Percentiles rank a stretch among this genome's conserved stretches.
Conservation (phyloP, 2,888 invertebrate species). For the Gasteruption jaculator region DNA sequence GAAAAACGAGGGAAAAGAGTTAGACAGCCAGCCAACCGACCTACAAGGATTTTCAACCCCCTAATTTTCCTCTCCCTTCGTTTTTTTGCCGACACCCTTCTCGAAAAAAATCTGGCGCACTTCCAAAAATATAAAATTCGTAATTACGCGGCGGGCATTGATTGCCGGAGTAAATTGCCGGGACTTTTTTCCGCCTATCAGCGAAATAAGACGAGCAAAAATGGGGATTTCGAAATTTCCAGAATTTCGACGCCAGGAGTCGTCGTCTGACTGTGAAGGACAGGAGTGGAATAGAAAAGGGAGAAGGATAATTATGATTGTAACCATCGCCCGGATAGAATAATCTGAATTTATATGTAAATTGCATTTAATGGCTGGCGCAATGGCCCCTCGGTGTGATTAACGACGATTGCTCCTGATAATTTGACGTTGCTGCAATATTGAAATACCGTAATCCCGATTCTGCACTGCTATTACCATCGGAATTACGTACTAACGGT, state of each 20-base stretch:
- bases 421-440: conserved; percentile 34
- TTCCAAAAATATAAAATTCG: conserved; percentile 51
- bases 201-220: conserved; percentile 3
- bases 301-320: conserved; percentile 40
- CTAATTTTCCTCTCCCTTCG: conserved; percentile 19
- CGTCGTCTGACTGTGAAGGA: conserved; percentile 7
- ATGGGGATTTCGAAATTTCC: conserved; percentile 9
- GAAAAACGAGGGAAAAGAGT: too few species aligned
- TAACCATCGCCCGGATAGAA: conserved; percentile 35
- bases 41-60: too few species aligned
- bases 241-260: too few species aligned
- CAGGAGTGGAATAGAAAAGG: conserved; percentile 5
- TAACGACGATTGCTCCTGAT: conserved; percentile 35
- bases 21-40: too few species aligned
- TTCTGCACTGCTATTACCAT: too few species aligned
- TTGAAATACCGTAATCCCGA: conserved; percentile 6
- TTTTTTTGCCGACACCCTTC: conserved; percentile 23
- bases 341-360: conserved; percentile 48
- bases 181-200: conserved; percentile 12
- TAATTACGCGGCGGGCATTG: conserved; percentile 48
- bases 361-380: conserved; percentile 44
- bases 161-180: conserved; percentile 48
- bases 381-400: conserved; percentile 34
- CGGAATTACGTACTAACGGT: too few species aligned
- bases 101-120: conserved; percentile 38